Percentiles rank a stretch among this genome's conserved stretches.
Conservation (phyloP, 35 echinoderm and acorn worm species). For the Ophiothrix spiculata region DNA sequence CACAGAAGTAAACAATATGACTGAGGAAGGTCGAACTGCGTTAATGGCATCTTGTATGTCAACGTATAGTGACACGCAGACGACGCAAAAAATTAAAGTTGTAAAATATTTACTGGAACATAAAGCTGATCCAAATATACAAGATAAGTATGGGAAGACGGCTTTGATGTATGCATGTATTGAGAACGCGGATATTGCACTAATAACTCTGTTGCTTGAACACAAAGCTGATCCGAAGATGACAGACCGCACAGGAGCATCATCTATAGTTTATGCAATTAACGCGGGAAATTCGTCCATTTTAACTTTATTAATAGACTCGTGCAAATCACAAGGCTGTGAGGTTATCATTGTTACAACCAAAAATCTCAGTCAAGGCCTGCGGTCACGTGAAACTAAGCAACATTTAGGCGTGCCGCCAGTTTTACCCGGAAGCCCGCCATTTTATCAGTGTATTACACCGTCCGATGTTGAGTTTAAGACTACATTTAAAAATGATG, state of each 20-base stretch:
- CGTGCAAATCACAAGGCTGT: slow-evolving; percentile 69
- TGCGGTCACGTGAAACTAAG: slow-evolving; percentile 58
- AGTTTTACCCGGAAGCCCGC: slow-evolving; percentile 59
- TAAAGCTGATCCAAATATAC: slow-evolving; percentile 53
- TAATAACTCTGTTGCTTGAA: slow-evolving; percentile 42
- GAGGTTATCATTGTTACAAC: slow-evolving; percentile 90
- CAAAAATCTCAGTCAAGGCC: slow-evolving; percentile 39
- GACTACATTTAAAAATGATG: neutral
- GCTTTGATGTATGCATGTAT: slow-evolving; percentile 78
- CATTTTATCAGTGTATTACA: slow-evolving; percentile 59
- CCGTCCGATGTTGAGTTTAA: slow-evolving; percentile 54
- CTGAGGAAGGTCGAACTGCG: slow-evolving; percentile 66
- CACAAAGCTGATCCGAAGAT: slow-evolving; percentile 64
- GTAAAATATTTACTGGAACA: slow-evolving; percentile 72
- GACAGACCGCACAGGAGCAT: slow-evolving; percentile 68
- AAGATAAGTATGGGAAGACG: slow-evolving; percentile 76
- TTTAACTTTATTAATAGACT: slow-evolving; percentile 52
- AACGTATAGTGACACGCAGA: slow-evolving; percentile 37
- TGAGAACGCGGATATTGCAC: slow-evolving; percentile 46
- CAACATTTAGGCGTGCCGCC: slow-evolving; percentile 85
- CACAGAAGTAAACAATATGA: slow-evolving; percentile 58
- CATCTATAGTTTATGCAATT: slow-evolving; percentile 73
- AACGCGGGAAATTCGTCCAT: slow-evolving; percentile 62
- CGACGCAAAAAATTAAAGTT: slow-evolving; percentile 36
- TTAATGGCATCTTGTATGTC: slow-evolving; percentile 80